These are phyloP conservation scores for Anisognathus igniventris DNA, from an alignment of 2,797 vertebrate species.

Conservation along the genomic window DNA sequence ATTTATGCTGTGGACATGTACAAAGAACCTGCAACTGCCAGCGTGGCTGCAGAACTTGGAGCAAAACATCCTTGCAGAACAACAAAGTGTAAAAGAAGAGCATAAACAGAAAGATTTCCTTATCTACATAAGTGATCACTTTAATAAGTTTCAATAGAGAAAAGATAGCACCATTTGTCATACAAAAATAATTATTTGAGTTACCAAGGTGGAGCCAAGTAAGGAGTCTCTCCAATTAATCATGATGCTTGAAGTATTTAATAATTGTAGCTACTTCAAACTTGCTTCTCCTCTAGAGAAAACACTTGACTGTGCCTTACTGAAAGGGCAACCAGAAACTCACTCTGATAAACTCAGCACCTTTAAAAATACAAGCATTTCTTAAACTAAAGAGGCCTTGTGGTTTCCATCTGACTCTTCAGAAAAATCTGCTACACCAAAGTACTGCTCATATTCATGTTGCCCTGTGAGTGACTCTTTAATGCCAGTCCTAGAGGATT, in stretches of 20 bases:
- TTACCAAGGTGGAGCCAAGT: not conserved
- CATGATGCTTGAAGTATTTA: not conserved
- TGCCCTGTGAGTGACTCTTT: not conserved
- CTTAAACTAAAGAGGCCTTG: not conserved
- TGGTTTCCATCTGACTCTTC: not conserved
- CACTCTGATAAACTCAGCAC: not conserved
- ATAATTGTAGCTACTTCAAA: not conserved
- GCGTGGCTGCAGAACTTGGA: rapidly evolving
- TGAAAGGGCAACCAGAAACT: not conserved
- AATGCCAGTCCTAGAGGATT: not conserved
- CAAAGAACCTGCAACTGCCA: not conserved
- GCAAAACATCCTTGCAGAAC: not conserved
- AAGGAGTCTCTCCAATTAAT: not conserved
- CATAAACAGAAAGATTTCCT: not conserved
- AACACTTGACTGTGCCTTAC: not conserved
- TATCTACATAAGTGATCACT: not conserved
- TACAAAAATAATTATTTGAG: not conserved
- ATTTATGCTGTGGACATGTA: not conserved
- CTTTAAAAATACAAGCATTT: not conserved
- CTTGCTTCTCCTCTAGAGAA: not conserved
- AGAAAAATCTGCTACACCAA: not conserved
- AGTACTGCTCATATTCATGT: not conserved
- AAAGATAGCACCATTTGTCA: not conserved
- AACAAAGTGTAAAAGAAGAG: not conserved
- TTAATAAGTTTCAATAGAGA: not conserved